Base-by-base conservation (phyloP, 30 jellyfish, hydroid and myxozoan species). In the Haliclystus octoradiatus region DNA sequence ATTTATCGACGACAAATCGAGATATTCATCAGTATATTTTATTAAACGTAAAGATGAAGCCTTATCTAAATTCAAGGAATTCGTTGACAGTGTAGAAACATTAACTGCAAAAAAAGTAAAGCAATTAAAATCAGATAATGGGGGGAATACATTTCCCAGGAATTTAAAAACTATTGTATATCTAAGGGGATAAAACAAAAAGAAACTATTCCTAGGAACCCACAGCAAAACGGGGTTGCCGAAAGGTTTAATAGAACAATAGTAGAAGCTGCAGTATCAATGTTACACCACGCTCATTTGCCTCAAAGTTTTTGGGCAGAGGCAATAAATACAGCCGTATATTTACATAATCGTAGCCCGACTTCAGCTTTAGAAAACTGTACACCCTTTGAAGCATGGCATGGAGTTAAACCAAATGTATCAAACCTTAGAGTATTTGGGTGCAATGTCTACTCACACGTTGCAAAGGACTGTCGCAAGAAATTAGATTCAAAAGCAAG, bases 351-450 rank as follows among this genome's bases (percentile, higher is more conserved):
- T 69, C 72, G 66, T 15, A 75, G 87, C 51, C 72, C 79, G 14
- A 75, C 66, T 49, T 72, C 35, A 75, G 79, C 87, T 24, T 47
- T 75, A 66, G 53, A 63, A 50, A 66, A 75, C 32, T 49, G 53
- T 50, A 75, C 78, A 50, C 69, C 87, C 51, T 75, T 75, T 33
- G 73, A 75, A 32, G 65, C 67, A 29, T 75, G 79, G 79, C 34
- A 63, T 75, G 62, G 32, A 57, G 24, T 14, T 9, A 80, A 70
- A 28, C 76, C 76, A 25, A 70, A 71, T 51, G 81, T 71, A 2
- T 23, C 69, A 2, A 31, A 57, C n/a, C 50, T 78, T 1, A 68
- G 31, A 57, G 83, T 68, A 1, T 78, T 78, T 70, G 92, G 92
- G 2, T 78, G 83, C 62, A 71, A 62, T 23, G 72, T 79, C 12